These are phyloP conservation scores for Astropecten irregularis DNA, from an alignment of 53 echinoderm and acorn worm genomes.

Conservation along the genomic window DNA sequence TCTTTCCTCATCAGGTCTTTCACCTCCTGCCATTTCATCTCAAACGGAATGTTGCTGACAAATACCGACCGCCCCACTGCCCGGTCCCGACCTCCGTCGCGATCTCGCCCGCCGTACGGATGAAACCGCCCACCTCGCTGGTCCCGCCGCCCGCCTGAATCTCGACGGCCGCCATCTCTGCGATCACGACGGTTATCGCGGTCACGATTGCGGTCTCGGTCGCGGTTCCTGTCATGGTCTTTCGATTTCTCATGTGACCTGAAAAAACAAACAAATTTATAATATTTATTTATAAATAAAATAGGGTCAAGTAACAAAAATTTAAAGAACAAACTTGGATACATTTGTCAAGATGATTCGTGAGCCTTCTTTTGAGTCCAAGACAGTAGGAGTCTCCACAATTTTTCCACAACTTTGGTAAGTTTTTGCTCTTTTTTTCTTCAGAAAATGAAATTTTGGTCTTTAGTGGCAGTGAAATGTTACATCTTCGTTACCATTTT, in stretches of 20 bases:
- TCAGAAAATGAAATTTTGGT: no score
- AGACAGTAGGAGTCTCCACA: no score
- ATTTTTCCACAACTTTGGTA: no score
- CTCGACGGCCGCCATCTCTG: slow-evolving; percentile 18
- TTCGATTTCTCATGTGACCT: slow-evolving; percentile 28
- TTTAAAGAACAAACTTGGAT: no score
- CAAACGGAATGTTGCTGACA: slow-evolving; percentile 94
- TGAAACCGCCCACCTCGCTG: slow-evolving; percentile 47
- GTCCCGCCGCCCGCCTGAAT: slow-evolving; percentile 13
- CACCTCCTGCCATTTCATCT: slow-evolving; percentile 89
- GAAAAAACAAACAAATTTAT: background rate
- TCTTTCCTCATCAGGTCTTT: slow-evolving; percentile 79
- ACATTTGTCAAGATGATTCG: no score
- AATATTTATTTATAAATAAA: background rate
- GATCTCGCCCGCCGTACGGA: slow-evolving; percentile 48
- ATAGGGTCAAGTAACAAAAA: background rate
- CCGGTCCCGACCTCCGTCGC: slow-evolving; percentile 33
- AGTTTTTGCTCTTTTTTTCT: no score
- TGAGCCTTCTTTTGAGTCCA: no score
- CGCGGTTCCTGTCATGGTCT: slow-evolving; percentile 54
- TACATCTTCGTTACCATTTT: no score
- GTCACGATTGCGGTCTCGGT: slow-evolving; percentile 50
- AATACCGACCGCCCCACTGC: slow-evolving; percentile 62
- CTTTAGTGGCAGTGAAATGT: no score
- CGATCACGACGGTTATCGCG: slow-evolving; percentile 58